A percentile compares a stretch with the other conserved stretches of the same genome.
Conservation (phyloP, 2,888 invertebrate genomes). For the Zygaena filipendulae region DNA sequence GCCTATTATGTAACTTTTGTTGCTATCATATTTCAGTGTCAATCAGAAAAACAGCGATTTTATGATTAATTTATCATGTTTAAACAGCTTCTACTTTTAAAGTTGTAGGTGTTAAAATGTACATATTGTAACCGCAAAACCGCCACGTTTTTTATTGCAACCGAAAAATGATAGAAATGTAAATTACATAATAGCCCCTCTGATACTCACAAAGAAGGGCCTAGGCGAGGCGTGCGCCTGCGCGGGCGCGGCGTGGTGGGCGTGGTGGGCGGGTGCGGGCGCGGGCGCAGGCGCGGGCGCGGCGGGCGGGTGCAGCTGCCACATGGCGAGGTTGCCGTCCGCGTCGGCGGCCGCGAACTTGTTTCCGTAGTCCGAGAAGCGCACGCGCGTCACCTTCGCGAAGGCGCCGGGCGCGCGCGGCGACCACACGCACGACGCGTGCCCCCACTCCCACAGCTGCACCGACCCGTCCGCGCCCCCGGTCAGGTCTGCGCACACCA, state of each 20-base stretch:
- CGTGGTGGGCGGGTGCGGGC: slow-evolving; percentile 27
- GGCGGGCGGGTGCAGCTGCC: slow-evolving; percentile 87
- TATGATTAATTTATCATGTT: no score
- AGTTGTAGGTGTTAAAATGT: no score
- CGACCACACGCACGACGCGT: slow-evolving; percentile 88
- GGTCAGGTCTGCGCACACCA: slow-evolving; percentile 76
- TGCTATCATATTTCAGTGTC: no score
- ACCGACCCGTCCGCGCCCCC: slow-evolving; percentile 97
- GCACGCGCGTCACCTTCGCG: slow-evolving; percentile 94
- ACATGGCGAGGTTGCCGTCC: slow-evolving; percentile 95
- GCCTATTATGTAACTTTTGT: no score
- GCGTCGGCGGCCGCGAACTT: slow-evolving; percentile 99
- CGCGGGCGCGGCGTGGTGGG: slow-evolving; percentile 17
- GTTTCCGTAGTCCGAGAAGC: slow-evolving; percentile 96
- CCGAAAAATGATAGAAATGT: no score
- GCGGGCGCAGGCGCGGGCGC: slow-evolving; percentile 65
- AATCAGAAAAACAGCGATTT: no score
- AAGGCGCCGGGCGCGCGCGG: slow-evolving; percentile 95
- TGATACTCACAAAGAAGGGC: slow-evolving; percentile 92
- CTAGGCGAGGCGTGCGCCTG: slow-evolving; percentile 69
- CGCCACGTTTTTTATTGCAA: no score
- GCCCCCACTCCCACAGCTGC: slow-evolving; percentile 98
- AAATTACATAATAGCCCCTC: no score
- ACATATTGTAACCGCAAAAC: no score
- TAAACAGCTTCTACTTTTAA: no score